phyloP scores from a whole-genome alignment of 2,888 invertebrate genomes.

The Tribolium freemani region DNA sequence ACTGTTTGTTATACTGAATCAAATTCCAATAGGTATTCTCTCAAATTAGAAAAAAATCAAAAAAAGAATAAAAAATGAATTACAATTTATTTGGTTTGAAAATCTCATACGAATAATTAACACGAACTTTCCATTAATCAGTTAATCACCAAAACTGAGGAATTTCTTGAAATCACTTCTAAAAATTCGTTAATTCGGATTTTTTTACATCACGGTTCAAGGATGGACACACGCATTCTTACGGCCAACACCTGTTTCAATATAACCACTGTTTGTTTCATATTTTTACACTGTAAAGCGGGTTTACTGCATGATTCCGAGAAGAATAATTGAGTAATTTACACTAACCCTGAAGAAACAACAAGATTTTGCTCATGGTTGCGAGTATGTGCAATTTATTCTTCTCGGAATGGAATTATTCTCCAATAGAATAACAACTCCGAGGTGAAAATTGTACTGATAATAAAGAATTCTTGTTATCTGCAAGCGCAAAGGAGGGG shows the following conservation, averaged over 20 bases:
- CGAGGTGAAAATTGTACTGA: neutral
- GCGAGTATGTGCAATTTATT: neutral
- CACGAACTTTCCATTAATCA: neutral
- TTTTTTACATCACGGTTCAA: slow-evolving; percentile 16
- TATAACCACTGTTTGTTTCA: slow-evolving; percentile 20
- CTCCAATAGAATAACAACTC: neutral
- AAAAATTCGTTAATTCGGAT: slow-evolving; percentile 8
- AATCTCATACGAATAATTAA: too few species aligned
- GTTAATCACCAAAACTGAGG: neutral
- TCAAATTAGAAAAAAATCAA: too few species aligned
- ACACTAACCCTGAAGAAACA: slow-evolving; percentile 13
- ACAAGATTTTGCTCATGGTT: neutral
- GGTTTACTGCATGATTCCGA: slow-evolving; percentile 8
- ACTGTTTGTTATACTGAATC: too few species aligned
- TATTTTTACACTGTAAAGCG: neutral
- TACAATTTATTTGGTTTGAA: too few species aligned
- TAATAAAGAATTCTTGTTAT: neutral
- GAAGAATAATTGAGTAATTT: slow-evolving; percentile 28
- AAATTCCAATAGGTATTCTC: too few species aligned
- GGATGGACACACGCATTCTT: slow-evolving; percentile 9
- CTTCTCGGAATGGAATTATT: neutral
- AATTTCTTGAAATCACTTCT: neutral
- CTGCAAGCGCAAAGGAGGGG: neutral
- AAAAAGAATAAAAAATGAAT: too few species aligned
- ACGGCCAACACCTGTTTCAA: slow-evolving; percentile 23